Conservation (phyloP, 2,888 invertebrate species). For the Tipula helvola region DNA sequence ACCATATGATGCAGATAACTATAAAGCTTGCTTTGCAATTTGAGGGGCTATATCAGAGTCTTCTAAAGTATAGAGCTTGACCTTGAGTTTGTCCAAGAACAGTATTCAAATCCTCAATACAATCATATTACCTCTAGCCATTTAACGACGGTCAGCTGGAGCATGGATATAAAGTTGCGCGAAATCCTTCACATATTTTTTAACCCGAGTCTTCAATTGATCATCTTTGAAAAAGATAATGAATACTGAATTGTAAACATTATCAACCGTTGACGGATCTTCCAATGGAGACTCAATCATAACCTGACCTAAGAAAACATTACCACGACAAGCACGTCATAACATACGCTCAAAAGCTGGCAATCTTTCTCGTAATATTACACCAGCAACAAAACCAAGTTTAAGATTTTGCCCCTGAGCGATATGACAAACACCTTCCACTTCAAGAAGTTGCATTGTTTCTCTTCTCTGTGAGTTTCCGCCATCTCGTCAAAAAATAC, state of each 20-base stretch:
- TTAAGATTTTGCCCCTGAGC: no score
- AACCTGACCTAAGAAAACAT: slow-evolving; percentile 90
- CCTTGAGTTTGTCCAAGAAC: slow-evolving; percentile 97
- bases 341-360: slow-evolving; percentile 96
- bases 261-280: slow-evolving; percentile 88
- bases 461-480: no score
- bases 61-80: no score
- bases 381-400: slow-evolving; percentile 96
- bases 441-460: no score
- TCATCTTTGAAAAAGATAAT: slow-evolving; percentile 97
- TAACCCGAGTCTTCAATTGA: slow-evolving; percentile 90
- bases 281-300: slow-evolving; percentile 88
- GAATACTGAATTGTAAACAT: slow-evolving; percentile 95
- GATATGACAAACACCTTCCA: no score
- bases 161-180: slow-evolving; percentile 97
- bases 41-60: no score
- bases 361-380: slow-evolving; percentile 85
- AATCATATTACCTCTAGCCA: slow-evolving; percentile 97
- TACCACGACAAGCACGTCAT: slow-evolving; percentile 96
- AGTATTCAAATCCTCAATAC: slow-evolving; percentile 94
- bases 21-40: no score
- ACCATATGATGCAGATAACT: no score
- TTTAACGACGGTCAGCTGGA: slow-evolving; percentile 89
- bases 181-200: slow-evolving; percentile 98
- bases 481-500: slow-evolving; percentile 98